phyloP scores from a whole-genome alignment of 1,140 invertebrate species.

The Phymorhynchus buccinoides region DNA sequence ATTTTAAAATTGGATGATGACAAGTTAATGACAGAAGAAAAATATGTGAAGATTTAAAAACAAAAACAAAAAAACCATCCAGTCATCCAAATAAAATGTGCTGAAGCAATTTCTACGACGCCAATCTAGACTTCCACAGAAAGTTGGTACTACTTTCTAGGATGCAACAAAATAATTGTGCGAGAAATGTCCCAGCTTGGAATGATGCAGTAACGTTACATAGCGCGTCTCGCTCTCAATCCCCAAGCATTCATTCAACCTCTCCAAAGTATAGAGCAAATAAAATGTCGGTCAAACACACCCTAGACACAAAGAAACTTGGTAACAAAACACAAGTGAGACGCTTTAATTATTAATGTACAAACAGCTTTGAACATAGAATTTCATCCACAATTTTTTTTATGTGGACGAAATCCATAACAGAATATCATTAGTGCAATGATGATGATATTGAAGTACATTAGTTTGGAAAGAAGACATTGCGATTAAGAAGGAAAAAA shows the following conservation, averaged over 20 bases:
- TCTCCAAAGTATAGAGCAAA: neutral
- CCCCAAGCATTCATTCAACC: neutral
- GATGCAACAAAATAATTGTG: conserved; percentile 11
- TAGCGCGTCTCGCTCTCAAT: neutral
- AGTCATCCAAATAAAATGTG: neutral
- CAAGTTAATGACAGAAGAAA: neutral
- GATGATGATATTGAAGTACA: no score
- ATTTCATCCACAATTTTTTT: no score
- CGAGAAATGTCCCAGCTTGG: conserved; percentile 5
- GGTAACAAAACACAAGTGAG: neutral
- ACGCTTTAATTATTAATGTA: neutral
- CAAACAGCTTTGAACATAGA: no score
- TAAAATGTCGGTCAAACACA: neutral
- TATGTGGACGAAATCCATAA: no score
- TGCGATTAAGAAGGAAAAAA: no score
- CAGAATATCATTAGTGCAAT: no score
- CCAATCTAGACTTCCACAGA: neutral
- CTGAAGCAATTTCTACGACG: neutral
- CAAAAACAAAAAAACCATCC: neutral
- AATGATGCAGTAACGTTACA: conserved; percentile 6
- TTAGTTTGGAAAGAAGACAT: no score
- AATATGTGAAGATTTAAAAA: no score
- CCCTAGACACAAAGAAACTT: neutral
- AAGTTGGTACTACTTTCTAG: neutral
- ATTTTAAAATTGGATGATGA: no score